Evolutionary conservation across 2,113 vertebrate species (phyloP).

Genomic region (Hemichromis elongatus): DNA sequence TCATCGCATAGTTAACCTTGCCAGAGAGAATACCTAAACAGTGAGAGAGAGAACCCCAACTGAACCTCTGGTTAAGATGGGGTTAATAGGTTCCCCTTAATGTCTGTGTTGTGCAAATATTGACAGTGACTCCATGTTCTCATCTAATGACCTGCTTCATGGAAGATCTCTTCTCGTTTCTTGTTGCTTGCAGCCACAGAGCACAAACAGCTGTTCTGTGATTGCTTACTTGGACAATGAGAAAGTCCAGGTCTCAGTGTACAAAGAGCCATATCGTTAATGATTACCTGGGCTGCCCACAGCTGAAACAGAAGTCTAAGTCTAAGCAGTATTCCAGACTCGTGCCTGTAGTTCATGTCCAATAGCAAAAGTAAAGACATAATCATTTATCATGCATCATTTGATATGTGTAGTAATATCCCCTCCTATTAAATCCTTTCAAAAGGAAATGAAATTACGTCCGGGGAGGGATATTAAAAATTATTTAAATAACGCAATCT

Average conservation of each 20-base stretch:
- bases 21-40: constrained; percentile 16
- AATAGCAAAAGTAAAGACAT: not conserved
- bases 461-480: not conserved
- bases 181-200: not conserved
- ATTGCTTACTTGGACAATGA: not conserved
- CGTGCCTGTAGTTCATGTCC: not conserved
- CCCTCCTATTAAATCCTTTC: not conserved
- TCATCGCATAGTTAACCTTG: constrained; percentile 22
- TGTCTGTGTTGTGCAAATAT: constrained; percentile 58
- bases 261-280: constrained; percentile 3
- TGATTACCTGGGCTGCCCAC: constrained; percentile 6
- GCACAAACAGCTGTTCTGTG: constrained; percentile 26
- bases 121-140: constrained; percentile 51
- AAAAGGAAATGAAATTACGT: not conserved
- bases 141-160: constrained; percentile 18
- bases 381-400: not conserved
- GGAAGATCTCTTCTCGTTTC: constrained; percentile 20
- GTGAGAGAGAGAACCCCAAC: not conserved
- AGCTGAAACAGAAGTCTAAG: not conserved
- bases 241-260: constrained; percentile 13
- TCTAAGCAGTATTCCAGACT: not conserved
- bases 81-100: constrained; percentile 50
- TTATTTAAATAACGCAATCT: not conserved
- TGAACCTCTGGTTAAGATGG: not conserved
- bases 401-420: not conserved